Base-by-base conservation (phyloP, 2,113 vertebrate species). In the Cromileptes altivelis region DNA sequence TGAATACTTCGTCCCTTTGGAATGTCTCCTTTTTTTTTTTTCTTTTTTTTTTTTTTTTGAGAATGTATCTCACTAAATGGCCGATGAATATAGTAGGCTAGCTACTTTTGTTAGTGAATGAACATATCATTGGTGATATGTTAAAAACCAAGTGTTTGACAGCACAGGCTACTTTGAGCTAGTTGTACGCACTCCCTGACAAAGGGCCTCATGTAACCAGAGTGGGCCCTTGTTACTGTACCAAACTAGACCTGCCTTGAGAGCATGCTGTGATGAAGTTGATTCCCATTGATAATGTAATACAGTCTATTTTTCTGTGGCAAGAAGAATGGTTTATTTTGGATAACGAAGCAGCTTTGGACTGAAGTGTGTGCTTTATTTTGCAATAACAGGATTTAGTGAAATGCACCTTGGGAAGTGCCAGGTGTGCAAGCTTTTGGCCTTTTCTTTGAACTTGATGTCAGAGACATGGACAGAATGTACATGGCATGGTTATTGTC, bases 301-400 rank as follows among this genome's bases (percentile, higher is more conserved):
- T 80, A 86, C 83, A 85, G 61, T 89, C 53, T 92, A 86, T 92
- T 91, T 87, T 93, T 86, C 81, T 93, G 90, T 93, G 91, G 86
- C 64, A 71, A 88, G 55, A 82, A 87, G 88, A 87, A 84, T 50
- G 60, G 86, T 87, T 87, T 90, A 86, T 93, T 94, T 94, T 93
- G 64, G 80, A 88, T 92, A 87, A 83, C 19, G 64, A 87, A 72
- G 82, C 82, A 80, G 74, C 70, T 86, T 42, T 14, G 13, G 82
- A 90, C 82, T 58, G 42, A 77, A 17, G 47, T 45, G 27, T 70
- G 84, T 71, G 69, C 62, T 85, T 91, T 84, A 67, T 85, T 92
- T 89, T 47, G 79, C n/a, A 87, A 70, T 88, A 84, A 71, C 27
- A 63, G 75, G 85, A 80, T 74, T 74, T 87, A 67, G 23, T 55